Evolutionary conservation across 2,797 vertebrate species (phyloP).

Genomic region (Peromyscus nudipes): DNA sequence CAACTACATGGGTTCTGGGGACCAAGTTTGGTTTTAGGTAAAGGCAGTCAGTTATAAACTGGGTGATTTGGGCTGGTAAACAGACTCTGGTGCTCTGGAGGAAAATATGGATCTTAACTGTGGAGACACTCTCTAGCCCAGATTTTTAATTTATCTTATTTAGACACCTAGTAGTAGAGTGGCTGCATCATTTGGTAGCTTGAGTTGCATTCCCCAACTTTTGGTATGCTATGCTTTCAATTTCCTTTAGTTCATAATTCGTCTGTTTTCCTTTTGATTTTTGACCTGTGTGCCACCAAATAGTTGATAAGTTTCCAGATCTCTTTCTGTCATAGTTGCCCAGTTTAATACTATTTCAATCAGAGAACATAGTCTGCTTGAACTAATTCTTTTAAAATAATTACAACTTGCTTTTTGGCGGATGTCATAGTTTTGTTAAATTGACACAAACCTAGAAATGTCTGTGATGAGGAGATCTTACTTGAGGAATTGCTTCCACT

Average conservation of each 20-base stretch:
- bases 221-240: neutral
- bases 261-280: neutral
- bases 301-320: neutral
- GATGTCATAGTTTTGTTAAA: neutral
- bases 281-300: neutral
- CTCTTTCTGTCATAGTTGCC: neutral
- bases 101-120: neutral
- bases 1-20: neutral
- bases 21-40: neutral
- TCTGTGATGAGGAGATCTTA: neutral
- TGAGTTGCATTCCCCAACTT: neutral
- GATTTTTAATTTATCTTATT: neutral
- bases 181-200: neutral
- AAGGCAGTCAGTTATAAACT: neutral
- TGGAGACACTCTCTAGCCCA: neutral
- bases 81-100: neutral
- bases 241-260: neutral
- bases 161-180: neutral
- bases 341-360: slow-evolving; percentile 26
- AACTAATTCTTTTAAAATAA: slow-evolving; percentile 31
- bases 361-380: neutral
- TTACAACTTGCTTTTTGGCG: neutral
- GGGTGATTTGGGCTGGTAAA: neutral
- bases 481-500: neutral
- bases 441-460: neutral